Base-by-base conservation (phyloP, 2,888 invertebrate genomes). In the Tyria jacobaeae region DNA sequence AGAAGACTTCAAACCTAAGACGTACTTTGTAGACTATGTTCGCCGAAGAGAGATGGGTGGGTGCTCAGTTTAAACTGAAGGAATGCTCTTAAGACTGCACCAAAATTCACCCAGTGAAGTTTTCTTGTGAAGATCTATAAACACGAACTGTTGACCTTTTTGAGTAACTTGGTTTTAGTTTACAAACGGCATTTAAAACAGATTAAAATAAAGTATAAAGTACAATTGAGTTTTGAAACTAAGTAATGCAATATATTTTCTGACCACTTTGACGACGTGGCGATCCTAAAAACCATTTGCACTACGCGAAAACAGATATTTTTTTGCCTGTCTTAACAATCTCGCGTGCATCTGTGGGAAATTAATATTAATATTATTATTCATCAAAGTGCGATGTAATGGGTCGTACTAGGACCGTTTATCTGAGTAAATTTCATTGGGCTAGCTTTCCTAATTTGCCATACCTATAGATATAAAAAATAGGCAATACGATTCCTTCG, bases 21-120 rank as follows among this genome's bases (percentile, higher is more conserved):
- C 93, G 89, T 91, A 90, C 87, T 94, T 87, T 90, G 87, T 94
- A 92, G 93, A 94, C 87, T 93, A 93, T 91, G 89, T 91, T 81
- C 92, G 92, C 87, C 89, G 88, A 86, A 86, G 93, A 89, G 90
- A 92, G 81, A 86, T 92, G 91, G 94, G 94, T 94, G 93, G 91
- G 94, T 93, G 93, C 91, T 93, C 92, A 92, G 90, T 88, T 90
- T 89, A 83, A 87, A 87, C 85, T 84, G 89, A 90, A 90, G 90
- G 90, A 90, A 87, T 87, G 84, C 80, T 75, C 64, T 64, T 62
- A 52, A 64, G 59, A 61, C 60, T 81, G 88, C 90, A 90, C 89
- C 70, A 62, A 74, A 70, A 61, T 52, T 64, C 17, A 55, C 24
- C 68, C 54, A 62, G 73, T 49, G 44, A 44, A 44, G 21, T 44